These are phyloP conservation scores for Xestia ashworthii DNA, from an alignment of 2,888 invertebrate genomes.

Conservation along the genomic window DNA sequence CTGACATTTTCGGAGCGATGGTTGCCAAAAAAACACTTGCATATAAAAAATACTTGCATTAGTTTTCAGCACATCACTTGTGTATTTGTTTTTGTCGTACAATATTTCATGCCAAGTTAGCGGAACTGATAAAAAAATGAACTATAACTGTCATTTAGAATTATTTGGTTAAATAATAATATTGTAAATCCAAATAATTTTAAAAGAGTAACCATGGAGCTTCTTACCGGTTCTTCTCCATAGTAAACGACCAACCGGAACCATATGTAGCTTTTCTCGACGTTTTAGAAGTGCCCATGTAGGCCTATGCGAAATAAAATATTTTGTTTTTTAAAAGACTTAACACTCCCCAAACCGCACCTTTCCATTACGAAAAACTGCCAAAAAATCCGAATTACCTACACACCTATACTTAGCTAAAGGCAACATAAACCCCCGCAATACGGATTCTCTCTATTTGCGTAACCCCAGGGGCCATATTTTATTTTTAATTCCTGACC, in stretches of 20 bases:
- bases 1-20: too few species aligned
- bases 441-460: conserved; percentile 41
- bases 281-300: too few species aligned
- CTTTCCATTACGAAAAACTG: background rate
- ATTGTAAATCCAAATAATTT: too few species aligned
- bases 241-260: too few species aligned
- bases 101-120: background rate
- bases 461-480: conserved; percentile 29
- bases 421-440: background rate
- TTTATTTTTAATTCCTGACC: conserved; percentile 55
- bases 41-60: too few species aligned
- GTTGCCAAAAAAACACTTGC: background rate
- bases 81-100: background rate
- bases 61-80: background rate
- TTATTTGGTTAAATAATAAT: too few species aligned
- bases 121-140: background rate
- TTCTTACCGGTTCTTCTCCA: too few species aligned
- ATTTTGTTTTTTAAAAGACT: background rate
- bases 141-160: background rate
- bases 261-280: too few species aligned
- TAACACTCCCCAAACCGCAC: background rate
- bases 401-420: background rate
- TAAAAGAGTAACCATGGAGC: too few species aligned
- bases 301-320: too few species aligned
- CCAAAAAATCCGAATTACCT: background rate